Conservation (phyloP, 2,888 invertebrate species). For the Prosopocoilus inquinatus region DNA sequence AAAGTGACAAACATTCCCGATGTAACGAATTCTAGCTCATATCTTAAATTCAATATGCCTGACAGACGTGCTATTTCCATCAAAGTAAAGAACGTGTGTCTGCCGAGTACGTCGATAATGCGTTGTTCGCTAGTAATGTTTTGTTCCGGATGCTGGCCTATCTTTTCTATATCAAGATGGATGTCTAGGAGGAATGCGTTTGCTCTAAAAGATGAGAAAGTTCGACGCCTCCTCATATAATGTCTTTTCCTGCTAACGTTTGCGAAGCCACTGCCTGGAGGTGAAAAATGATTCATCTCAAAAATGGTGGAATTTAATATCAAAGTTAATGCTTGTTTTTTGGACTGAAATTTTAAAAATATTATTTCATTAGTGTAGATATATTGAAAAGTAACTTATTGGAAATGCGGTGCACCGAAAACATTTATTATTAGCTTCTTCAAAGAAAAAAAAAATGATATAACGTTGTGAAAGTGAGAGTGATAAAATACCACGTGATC, state of each 20-base stretch:
- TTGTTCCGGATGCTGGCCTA: conserved; percentile 7
- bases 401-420: too few relatives aligned
- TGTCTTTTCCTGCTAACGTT: conserved; percentile 14
- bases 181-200: conserved; percentile 13
- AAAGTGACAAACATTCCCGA: too few relatives aligned
- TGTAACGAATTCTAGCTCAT: background rate
- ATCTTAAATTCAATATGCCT: background rate
- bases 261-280: background rate
- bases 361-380: too few relatives aligned
- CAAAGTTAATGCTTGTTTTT: too few relatives aligned
- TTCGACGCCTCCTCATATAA: conserved; percentile 7
- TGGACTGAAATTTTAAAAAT: too few relatives aligned
- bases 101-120: conserved; percentile 13
- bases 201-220: conserved; percentile 2
- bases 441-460: too few relatives aligned
- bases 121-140: conserved; percentile 11
- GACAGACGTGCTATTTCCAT: conserved; percentile 1
- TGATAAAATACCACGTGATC: too few relatives aligned
- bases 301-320: too few relatives aligned
- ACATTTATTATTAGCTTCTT: too few relatives aligned
- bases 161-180: conserved; percentile 7
- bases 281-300: background rate
- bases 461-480: too few relatives aligned
- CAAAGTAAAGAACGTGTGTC: conserved; percentile 5
- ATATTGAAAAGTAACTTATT: too few relatives aligned